Evolutionary conservation across 2,888 invertebrate species (phyloP), one percentile per base, ranked within the genome.

Genomic region (Anthrax anthrax): DNA sequence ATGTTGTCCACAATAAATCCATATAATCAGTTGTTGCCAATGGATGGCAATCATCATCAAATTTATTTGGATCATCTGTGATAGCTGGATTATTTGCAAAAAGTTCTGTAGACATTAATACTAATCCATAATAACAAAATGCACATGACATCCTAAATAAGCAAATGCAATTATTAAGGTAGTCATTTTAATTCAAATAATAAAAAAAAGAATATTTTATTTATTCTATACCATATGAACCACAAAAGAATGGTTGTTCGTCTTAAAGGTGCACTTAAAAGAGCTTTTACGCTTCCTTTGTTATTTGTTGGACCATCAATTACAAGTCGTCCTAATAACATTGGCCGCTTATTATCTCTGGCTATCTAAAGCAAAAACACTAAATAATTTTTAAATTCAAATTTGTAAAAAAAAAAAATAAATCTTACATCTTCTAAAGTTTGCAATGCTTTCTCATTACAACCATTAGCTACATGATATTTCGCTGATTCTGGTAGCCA

Each of bases 201-300:
- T n/a, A n/a, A n/a, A n/a, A n/a, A n/a, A n/a, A n/a, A n/a, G n/a
- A n/a, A n/a, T n/a, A n/a, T n/a, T n/a, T n/a, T n/a, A n/a, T n/a
- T n/a, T n/a, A n/a, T n/a, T n/a, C n/a, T n/a, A 63, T 69, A 88
- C 94, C 94, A 95, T 57, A 95, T 91, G 56, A 92, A 80, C 94
- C 94, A 94, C 3, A 95, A 72, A 17, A 94, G 70, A 18, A 91
- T 61, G 13, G 92, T 92, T 4, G 94, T 94, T 52, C 77, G 76
- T 59, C 86, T 73, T 51, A 91, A 72, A 52, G 88, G 87, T 14
- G 86, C 84, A 50, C 86, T 79, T 12, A 87, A 70, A 9, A 90
- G 70, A 59, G 85, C 84, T 56, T 74, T 73, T 43, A 85, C 70
- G 42, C 80, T 72, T 5, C 84, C 85, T 42, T 80, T 72, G 2